phyloP scores from a whole-genome alignment of 1,140 invertebrate species.

The Mactra quadrangularis region DNA sequence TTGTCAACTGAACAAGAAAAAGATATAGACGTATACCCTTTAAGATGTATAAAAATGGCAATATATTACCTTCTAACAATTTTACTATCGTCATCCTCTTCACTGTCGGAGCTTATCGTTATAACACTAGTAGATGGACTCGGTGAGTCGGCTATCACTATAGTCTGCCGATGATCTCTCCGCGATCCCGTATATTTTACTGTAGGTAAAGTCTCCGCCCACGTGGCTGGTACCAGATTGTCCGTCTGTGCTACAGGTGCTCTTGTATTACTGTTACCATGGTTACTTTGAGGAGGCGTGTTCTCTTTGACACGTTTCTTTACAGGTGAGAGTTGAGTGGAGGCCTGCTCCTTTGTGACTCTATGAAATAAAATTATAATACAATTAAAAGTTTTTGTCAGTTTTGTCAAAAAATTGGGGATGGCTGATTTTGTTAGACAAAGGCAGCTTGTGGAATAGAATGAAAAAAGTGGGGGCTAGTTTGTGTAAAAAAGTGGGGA shows the following conservation, averaged over 20 bases:
- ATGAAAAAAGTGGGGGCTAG: too few species aligned
- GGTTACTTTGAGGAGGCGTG: slow-evolving; percentile 89
- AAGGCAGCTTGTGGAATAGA: neutral
- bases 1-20: too few species aligned
- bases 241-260: slow-evolving; percentile 39
- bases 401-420: neutral
- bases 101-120: slow-evolving; percentile 98
- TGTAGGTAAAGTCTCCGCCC: slow-evolving; percentile 32
- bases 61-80: slow-evolving; percentile 51
- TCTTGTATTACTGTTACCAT: slow-evolving; percentile 26
- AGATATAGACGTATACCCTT: too few species aligned
- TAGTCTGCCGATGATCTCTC: slow-evolving; percentile 87
- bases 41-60: too few species aligned
- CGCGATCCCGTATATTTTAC: slow-evolving; percentile 38
- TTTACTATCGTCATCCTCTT: slow-evolving; percentile 87
- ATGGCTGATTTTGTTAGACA: too few species aligned
- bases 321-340: slow-evolving; percentile 94
- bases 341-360: slow-evolving; percentile 93
- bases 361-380: slow-evolving; percentile 21
- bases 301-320: slow-evolving; percentile 99
- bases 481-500: too few species aligned
- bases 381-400: neutral
- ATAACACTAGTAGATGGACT: slow-evolving; percentile 95
- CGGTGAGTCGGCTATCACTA: slow-evolving; percentile 95
- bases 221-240: slow-evolving; percentile 40